Conservation (phyloP, 1,140 invertebrate genomes). For the Calliopsis andreniformis region DNA sequence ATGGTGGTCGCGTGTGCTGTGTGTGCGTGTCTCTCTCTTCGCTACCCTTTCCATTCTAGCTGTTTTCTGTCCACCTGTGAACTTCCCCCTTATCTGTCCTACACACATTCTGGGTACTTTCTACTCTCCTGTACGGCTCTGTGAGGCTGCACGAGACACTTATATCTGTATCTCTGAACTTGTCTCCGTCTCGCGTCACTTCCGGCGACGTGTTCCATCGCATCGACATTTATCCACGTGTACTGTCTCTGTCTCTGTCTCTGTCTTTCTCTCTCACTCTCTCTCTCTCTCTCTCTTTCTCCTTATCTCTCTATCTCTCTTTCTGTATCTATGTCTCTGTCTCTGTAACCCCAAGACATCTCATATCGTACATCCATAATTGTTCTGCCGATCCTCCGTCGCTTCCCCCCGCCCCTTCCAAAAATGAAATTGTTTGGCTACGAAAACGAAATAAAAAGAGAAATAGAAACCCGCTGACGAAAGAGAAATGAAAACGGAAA, state of each 20-base stretch:
- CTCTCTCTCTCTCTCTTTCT: too few relatives aligned
- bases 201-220: background rate
- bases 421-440: constrained; percentile 39
- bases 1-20: background rate
- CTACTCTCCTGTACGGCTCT: constrained; percentile 21
- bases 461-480: constrained; percentile 70
- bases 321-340: too few relatives aligned
- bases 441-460: constrained; percentile 55
- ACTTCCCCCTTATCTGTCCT: background rate
- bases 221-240: constrained; percentile 47
- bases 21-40: background rate
- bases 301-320: too few relatives aligned
- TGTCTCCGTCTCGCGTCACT: constrained; percentile 14
- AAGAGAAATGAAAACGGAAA: constrained; percentile 75
- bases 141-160: constrained; percentile 35
- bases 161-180: constrained; percentile 44
- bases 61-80: background rate
- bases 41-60: background rate
- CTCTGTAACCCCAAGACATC: constrained; percentile 21
- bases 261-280: too few relatives aligned
- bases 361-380: background rate
- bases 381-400: constrained; percentile 12
- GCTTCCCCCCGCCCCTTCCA: background rate
- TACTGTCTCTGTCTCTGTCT: too few relatives aligned
- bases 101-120: constrained; percentile 11